Evolutionary conservation across 2,797 vertebrate genomes (phyloP), one percentile per base, ranked within the genome.

Genomic region (Mus caroli): DNA sequence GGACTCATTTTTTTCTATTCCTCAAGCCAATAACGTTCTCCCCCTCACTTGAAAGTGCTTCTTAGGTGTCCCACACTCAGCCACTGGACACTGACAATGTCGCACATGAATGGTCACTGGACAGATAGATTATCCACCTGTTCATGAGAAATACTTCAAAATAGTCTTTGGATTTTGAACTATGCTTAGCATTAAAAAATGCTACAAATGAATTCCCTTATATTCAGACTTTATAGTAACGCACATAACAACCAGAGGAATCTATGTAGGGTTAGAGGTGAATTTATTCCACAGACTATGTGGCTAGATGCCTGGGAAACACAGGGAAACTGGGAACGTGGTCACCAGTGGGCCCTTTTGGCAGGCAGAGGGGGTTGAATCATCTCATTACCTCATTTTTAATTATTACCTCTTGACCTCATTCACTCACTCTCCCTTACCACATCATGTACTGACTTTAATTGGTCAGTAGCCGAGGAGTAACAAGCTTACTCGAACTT

Each of bases 381-480:
- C 97, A 97, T 97, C 88, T 96, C 84, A 96, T 97, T 95, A 96
- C 96, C 71, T 98, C 97, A 97, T 95, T 96, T 95, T 96, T 93
- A 97, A 97, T 97, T 95, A 96, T 95, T 94, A 96, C 97, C 96
- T 97, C 95, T 97, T 96, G 97, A 94, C 96, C 96, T 97, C 94
- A 96, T 95, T 94, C 88, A 69, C 95, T 97, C 77, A 52, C 89
- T 94, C 88, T 84, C 84, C 92, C 95, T 96, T 84, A 85, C 96
- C 96, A 90, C 96, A 95, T 90, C 93, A 50, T 76, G 92, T 82
- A 91, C 91, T 93, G 96, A 86, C 96, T 96, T 96, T 98, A 96
- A 97, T 96, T 97, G 97, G 97, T 97, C 97, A 94, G 96, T 96
- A 97, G 97, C 89, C 31, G 86, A 34, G 95, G 96, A 97, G 94